Base-by-base conservation (phyloP, 2,113 vertebrate species). In the Emydocephalus ijimae region DNA sequence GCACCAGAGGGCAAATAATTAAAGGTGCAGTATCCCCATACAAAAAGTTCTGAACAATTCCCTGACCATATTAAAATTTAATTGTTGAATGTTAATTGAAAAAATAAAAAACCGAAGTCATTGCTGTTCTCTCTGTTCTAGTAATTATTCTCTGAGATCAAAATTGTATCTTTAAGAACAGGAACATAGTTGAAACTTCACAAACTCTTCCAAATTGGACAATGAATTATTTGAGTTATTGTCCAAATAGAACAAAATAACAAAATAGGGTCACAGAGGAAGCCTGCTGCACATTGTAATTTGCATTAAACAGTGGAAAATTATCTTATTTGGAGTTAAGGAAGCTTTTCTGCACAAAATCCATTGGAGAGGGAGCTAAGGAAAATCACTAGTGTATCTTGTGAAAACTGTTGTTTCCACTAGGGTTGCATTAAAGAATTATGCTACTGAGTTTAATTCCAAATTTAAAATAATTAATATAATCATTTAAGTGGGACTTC, bases 11-110 rank as follows among this genome's bases (percentile, higher is more conserved):
- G 97, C 97, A 98, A 96, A 98, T 98, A 98, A 98, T 98, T 98
- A 98, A 98, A 98, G 97, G 97, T 98, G 97, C 96, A 96, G 97
- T 97, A 97, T 97, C 97, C 97, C 97, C 95, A 96, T 96, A 97
- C 97, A 98, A 98, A 98, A 98, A 96, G 96, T 97, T 97, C 97
- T 96, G 97, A 98, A 98, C 97, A 98, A 98, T 98, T 98, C 97
- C 97, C 97, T 97, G 97, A 98, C 97, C 97, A 96, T 98, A 98
- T 98, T 98, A 98, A 98, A 98, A 98, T 97, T 98, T 98, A 98
- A 98, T 98, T 98, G 97, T 98, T 98, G 97, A 97, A 98, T 97
- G 97, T 97, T 98, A 98, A 98, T 98, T 98, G 97, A 98, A 98
- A 98, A 98, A 98, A 81, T 97, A 98, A 97, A 98, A 96, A 97